Evolutionary conservation across 2,888 invertebrate species (phyloP), one percentile per base, ranked within the genome.

Genomic region (Neuroscelio doddi): DNA sequence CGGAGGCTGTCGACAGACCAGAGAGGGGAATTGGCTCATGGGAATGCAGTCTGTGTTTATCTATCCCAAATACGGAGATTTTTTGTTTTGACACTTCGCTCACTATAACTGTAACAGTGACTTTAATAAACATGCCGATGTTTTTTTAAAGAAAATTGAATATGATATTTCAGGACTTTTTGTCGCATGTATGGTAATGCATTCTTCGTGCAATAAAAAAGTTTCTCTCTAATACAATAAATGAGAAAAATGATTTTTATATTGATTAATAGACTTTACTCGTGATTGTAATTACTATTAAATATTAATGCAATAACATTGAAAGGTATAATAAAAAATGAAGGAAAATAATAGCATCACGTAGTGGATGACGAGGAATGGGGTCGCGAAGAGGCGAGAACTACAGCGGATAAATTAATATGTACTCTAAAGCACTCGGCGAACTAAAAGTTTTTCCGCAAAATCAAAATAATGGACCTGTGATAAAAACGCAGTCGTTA

Each of bases 381-480:
- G 56, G 56, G 44, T 47, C 47, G 44, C 56, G 52, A 52, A 55
- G 42, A 61, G 49, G 32, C 52, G 47, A 44, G 56, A 52, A 52
- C 55, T 32, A 38, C 47, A 56, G 62, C 38, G 63, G 69, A 71
- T 72, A 74, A 73, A 73, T 77, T 75, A 70, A 77, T 77, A 74
- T 71, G 68, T 70, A 70, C 70, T 72, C 72, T 72, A 72, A 74
- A 72, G 72, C 74, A 71, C 71, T 72, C 65, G 57, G 59, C 64
- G 65, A 56, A 57, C 68, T 69, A 68, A 70, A 72, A 72, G 65
- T 70, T 72, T 66, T 58, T 67, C 69, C 64, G 59, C 68, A 62
- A 69, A 73, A 73, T 72, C 70, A 73, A 70, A 73, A 72, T 74
- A 73, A 74, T 70, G 72, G 73, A 70, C 57, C 47, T 57, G 65